phyloP scores from a whole-genome alignment of 2,113 vertebrate genomes.

The Rhea americana region DNA sequence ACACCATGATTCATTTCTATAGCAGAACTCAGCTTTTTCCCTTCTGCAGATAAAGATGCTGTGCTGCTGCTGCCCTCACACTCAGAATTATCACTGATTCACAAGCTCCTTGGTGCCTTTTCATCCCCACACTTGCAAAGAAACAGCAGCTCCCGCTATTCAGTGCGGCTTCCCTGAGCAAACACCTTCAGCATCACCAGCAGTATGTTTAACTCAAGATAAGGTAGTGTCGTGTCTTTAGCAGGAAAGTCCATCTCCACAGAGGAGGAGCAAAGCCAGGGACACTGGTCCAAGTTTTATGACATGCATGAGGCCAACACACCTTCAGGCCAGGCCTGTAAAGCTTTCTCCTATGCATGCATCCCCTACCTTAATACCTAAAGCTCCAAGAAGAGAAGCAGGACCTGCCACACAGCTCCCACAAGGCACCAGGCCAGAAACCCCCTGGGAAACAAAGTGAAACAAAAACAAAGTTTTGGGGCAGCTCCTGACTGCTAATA shows the following conservation, averaged over 20 bases:
- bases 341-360: neutral
- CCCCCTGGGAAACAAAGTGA: neutral
- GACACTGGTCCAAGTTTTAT: neutral
- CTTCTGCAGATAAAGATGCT: neutral
- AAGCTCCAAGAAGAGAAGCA: neutral
- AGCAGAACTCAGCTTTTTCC: neutral
- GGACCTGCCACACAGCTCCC: neutral
- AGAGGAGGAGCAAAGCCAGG: neutral
- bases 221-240: neutral
- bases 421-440: neutral
- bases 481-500: neutral
- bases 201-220: neutral
- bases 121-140: neutral
- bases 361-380: neutral
- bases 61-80: fast-evolving
- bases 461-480: conserved; percentile 2
- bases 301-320: neutral
- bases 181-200: neutral
- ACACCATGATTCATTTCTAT: neutral
- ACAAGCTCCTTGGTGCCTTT: too few relatives aligned
- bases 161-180: neutral
- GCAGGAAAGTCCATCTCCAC: neutral
- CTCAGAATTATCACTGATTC: neutral
- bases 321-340: neutral
- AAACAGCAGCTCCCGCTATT: neutral